phyloP scores from a whole-genome alignment of 2,797 vertebrate genomes.

The Parotocinclus haroldoi region DNA sequence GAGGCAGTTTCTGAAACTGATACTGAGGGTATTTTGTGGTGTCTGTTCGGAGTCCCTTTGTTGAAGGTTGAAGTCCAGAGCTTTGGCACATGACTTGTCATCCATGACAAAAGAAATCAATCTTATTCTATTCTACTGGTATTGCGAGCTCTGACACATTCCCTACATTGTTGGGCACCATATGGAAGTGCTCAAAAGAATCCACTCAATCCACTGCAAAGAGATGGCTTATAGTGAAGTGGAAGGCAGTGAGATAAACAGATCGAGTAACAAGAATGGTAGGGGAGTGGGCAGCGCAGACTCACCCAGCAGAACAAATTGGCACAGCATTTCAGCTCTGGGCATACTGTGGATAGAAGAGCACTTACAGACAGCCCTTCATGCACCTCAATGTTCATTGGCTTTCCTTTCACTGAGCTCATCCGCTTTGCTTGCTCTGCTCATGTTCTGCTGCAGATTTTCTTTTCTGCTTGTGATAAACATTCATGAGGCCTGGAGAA shows the following conservation, averaged over 20 bases:
- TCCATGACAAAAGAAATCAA: slow-evolving; percentile 75
- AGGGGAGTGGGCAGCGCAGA: slow-evolving; percentile 27
- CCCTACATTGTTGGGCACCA: slow-evolving; percentile 60
- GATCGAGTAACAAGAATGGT: slow-evolving; percentile 3
- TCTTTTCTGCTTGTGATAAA: no score
- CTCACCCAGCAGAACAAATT: slow-evolving; percentile 69
- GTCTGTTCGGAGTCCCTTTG: slow-evolving; percentile 57
- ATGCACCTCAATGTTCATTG: background rate
- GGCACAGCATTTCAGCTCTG: slow-evolving; percentile 46
- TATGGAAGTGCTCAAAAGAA: slow-evolving; percentile 70
- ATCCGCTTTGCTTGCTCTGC: no score
- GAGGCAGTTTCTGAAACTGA: no score
- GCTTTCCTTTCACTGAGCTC: background rate
- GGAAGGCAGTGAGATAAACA: background rate
- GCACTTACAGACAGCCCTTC: background rate
- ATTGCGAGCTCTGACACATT: slow-evolving; percentile 40
- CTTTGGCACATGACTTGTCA: slow-evolving; percentile 60
- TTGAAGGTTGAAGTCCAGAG: slow-evolving; percentile 62
- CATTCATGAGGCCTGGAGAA: no score
- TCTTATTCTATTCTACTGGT: slow-evolving; percentile 64
- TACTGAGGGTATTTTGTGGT: no score
- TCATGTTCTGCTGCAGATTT: no score
- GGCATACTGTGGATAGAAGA: slow-evolving; percentile 58
- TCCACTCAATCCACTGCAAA: slow-evolving; percentile 45
- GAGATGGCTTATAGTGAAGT: slow-evolving; percentile 19